Percentiles rank a stretch among this genome's conserved stretches.
These are phyloP conservation scores for Sprattus sprattus DNA, from an alignment of 2,113 vertebrate species.

Conservation along the genomic window DNA sequence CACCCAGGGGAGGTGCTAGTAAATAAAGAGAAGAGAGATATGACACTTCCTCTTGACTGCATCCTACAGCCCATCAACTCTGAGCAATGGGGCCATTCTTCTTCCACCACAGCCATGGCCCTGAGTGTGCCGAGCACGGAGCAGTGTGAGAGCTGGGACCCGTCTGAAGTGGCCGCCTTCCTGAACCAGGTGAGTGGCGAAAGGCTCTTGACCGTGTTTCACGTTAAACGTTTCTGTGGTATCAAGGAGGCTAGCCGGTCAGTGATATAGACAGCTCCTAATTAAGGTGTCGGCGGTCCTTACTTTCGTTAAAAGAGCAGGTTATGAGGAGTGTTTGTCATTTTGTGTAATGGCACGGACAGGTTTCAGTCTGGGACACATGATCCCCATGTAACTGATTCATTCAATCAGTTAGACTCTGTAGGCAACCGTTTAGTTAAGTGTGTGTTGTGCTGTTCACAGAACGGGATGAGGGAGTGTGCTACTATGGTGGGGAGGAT, in stretches of 20 bases:
- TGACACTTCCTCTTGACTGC: background rate
- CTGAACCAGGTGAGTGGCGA: constrained; percentile 74
- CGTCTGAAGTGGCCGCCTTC: constrained; percentile 73
- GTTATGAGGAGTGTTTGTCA: background rate
- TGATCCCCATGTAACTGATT: background rate
- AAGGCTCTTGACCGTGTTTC: background rate
- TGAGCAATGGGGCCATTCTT: background rate
- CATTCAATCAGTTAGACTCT: background rate
- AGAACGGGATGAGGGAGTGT: constrained; percentile 79
- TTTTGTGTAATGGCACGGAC: background rate
- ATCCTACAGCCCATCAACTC: background rate
- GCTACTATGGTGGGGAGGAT: constrained; percentile 62
- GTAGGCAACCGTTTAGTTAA: background rate
- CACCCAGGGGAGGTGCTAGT: background rate
- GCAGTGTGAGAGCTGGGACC: constrained; percentile 77
- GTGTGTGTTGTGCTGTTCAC: constrained; percentile 29
- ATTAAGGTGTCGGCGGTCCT: background rate
- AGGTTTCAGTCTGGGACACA: background rate
- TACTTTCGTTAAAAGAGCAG: background rate
- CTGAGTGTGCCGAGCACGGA: constrained; percentile 71
- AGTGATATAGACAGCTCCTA: background rate
- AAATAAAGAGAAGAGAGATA: background rate
- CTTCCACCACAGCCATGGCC: background rate
- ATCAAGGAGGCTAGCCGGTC: background rate
- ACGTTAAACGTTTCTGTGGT: background rate